These are phyloP conservation scores for Apotomis betuletana DNA, from an alignment of 2,888 invertebrate species.

Conservation along the genomic window DNA sequence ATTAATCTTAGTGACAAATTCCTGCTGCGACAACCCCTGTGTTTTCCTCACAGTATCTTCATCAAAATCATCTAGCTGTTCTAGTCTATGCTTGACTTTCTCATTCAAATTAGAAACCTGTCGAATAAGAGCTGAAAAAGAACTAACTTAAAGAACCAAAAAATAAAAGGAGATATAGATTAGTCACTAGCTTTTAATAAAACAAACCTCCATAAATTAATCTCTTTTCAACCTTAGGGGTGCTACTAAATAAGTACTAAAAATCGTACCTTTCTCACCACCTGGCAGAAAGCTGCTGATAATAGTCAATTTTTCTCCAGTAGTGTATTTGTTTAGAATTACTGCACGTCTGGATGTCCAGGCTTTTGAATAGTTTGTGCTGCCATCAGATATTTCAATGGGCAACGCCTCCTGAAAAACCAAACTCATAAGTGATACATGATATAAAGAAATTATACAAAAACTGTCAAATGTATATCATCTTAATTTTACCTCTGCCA, in stretches of 20 bases:
- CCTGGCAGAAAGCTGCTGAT: slow-evolving; percentile 93
- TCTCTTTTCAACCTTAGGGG: not conserved
- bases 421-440: not conserved
- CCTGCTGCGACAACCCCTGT: slow-evolving; percentile 95
- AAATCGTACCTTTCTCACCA: slow-evolving; percentile 88
- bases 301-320: slow-evolving; percentile 95
- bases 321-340: slow-evolving; percentile 96
- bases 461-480: not conserved
- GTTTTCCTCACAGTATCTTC: slow-evolving; percentile 94
- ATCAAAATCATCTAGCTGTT: slow-evolving; percentile 97
- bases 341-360: slow-evolving; percentile 90
- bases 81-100: slow-evolving; percentile 94
- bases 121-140: slow-evolving; percentile 88
- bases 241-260: not conserved
- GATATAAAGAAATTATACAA: not conserved
- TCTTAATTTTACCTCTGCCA: slow-evolving; percentile 60
- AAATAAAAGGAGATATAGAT: slow-evolving; percentile 49
- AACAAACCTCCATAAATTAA: not conserved
- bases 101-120: slow-evolving; percentile 92
- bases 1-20: slow-evolving; percentile 94
- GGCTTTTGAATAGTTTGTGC: slow-evolving; percentile 85
- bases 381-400: slow-evolving; percentile 51
- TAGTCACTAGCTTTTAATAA: not conserved
- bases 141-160: slow-evolving; percentile 75
- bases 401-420: slow-evolving; percentile 20